Percentiles rank a stretch among this genome's conserved stretches.
These are phyloP conservation scores for Ectropis crepuscularia DNA, from an alignment of 2,888 invertebrate species.

Conservation along the genomic window DNA sequence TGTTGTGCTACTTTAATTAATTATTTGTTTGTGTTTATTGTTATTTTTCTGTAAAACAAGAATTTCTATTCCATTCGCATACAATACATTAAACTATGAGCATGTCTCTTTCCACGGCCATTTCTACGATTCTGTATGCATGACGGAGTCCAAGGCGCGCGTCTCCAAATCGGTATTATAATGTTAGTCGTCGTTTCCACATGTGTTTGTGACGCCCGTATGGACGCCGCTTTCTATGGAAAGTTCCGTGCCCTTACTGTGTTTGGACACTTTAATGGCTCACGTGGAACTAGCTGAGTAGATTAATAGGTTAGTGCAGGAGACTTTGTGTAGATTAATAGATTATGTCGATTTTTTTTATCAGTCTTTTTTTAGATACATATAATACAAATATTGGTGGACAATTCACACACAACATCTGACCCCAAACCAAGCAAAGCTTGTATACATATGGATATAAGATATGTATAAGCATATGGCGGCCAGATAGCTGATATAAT, in stretches of 20 bases:
- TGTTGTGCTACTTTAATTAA: too few species aligned
- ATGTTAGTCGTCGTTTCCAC: conserved; percentile 37
- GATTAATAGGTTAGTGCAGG: conserved; percentile 2
- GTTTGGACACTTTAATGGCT: conserved; percentile 24
- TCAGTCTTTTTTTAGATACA: too few species aligned
- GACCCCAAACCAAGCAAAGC: too few species aligned
- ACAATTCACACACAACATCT: too few species aligned
- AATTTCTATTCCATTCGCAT: conserved; percentile 14
- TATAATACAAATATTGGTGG: too few species aligned
- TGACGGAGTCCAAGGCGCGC: conserved; percentile 46
- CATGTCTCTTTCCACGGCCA: conserved; percentile 23
- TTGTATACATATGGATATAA: too few species aligned
- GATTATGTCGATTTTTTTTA: too few species aligned
- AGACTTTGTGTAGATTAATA: neutral
- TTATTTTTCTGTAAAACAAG: too few species aligned
- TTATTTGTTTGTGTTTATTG: too few species aligned
- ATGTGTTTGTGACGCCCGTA: conserved; percentile 43
- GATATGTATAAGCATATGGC: too few species aligned
- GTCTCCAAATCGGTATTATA: conserved; percentile 63
- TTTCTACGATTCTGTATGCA: conserved; percentile 65
- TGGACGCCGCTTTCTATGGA: conserved; percentile 42
- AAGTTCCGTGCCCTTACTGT: conserved; percentile 46
- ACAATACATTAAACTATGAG: conserved; percentile 18
- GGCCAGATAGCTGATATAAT: too few species aligned
- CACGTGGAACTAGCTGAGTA: conserved; percentile 26